Conservation (phyloP, 2,888 invertebrate genomes). For the Calameuta pallipes region DNA sequence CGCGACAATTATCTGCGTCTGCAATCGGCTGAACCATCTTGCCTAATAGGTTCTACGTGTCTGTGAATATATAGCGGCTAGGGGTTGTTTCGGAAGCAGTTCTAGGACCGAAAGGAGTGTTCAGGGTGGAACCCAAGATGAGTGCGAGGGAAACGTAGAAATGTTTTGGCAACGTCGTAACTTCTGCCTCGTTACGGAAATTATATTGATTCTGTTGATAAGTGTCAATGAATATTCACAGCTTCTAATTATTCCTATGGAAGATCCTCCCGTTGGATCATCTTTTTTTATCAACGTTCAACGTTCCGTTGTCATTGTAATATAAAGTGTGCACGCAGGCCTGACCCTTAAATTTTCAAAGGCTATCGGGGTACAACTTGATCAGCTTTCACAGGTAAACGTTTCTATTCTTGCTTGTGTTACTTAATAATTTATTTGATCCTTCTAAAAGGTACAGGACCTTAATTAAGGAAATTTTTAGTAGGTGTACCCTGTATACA, state of each 20-base stretch:
- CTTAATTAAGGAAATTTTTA: background rate
- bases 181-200: conserved; percentile 19
- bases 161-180: conserved; percentile 4
- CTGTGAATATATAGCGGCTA: conserved; percentile 51
- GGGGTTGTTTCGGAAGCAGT: background rate
- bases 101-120: background rate
- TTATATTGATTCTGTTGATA: conserved; percentile 6
- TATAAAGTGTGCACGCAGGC: background rate
- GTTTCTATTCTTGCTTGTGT: too few species aligned
- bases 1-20: conserved; percentile 44
- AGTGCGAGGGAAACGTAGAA: background rate
- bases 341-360: background rate
- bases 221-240: background rate
- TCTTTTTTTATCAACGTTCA: background rate
- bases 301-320: background rate
- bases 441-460: too few species aligned
- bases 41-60: conserved; percentile 61
- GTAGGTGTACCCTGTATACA: background rate
- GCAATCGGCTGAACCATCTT: conserved; percentile 46
- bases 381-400: background rate
- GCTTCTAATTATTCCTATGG: background rate
- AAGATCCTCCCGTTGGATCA: background rate
- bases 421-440: too few species aligned
- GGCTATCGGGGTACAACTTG: background rate
- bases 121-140: background rate